Conservation (phyloP, 1,140 invertebrate species). For the Paralvinella palmiformis region DNA sequence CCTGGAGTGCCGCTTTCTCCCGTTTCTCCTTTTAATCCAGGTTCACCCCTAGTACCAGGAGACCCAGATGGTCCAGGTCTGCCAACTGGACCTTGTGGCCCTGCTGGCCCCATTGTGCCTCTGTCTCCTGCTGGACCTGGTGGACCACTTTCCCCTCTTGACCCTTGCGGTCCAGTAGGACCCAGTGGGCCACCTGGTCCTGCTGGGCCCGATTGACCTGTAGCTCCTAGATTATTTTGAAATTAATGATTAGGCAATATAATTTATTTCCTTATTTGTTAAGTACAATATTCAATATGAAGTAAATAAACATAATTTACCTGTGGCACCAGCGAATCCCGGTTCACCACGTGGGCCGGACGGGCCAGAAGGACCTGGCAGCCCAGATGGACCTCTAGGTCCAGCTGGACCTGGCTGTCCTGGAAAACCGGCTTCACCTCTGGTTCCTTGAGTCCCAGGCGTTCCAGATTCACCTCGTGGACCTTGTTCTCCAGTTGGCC, state of each 20-base stretch:
- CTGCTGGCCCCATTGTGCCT: neutral
- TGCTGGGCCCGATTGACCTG: slow-evolving; percentile 4
- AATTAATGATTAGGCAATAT: too few species aligned
- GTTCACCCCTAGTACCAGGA: neutral
- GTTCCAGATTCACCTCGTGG: slow-evolving; percentile 11
- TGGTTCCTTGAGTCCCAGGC: slow-evolving; percentile 8
- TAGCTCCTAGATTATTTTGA: too few species aligned
- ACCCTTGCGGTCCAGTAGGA: neutral
- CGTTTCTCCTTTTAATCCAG: neutral
- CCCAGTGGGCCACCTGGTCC: slow-evolving; percentile 3
- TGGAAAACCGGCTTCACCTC: slow-evolving; percentile 7
- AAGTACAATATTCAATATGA: too few species aligned
- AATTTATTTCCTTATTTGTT: too few species aligned
- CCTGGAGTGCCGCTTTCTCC: slow-evolving; percentile 6
- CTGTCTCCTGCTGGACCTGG: neutral
- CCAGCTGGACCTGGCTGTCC: slow-evolving; percentile 10
- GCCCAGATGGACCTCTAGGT: neutral
- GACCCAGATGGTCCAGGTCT: neutral
- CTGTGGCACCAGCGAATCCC: neutral
- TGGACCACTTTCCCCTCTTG: neutral
- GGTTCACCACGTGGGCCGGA: neutral
- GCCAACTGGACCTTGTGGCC: neutral
- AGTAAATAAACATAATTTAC: too few species aligned
- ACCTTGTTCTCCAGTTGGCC: slow-evolving; percentile 2
- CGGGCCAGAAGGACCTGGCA: neutral